Evolutionary conservation across 1,140 invertebrate genomes (phyloP).

Genomic region (Drosophila pallidifrons): DNA sequence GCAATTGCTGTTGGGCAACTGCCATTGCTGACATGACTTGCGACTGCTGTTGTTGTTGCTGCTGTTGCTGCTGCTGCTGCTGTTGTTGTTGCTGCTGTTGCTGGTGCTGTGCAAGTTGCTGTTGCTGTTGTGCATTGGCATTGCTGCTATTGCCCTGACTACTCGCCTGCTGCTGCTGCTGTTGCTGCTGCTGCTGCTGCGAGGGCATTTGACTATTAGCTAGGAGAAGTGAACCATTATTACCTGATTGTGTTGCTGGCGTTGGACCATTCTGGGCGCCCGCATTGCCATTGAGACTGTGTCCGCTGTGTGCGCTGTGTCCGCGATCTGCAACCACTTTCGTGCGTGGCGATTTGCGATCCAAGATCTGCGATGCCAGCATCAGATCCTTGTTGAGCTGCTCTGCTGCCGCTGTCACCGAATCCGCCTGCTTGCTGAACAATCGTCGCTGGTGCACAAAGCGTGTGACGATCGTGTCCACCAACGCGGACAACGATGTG

Average conservation of each 20-base stretch:
- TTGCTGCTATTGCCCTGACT: slow-evolving; percentile 33
- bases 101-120: slow-evolving; percentile 12
- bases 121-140: slow-evolving; percentile 49
- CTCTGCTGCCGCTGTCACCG: slow-evolving; percentile 90
- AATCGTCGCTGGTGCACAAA: slow-evolving; percentile 93
- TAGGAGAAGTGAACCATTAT: slow-evolving; percentile 85
- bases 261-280: slow-evolving; percentile 74
- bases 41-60: slow-evolving; percentile 36
- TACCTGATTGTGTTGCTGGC: slow-evolving; percentile 87
- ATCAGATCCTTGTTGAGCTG: slow-evolving; percentile 93
- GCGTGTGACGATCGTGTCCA: slow-evolving; percentile 94
- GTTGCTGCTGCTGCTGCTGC: slow-evolving; percentile 55
- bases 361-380: slow-evolving; percentile 91
- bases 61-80: slow-evolving; percentile 45
- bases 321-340: slow-evolving; percentile 91
- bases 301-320: slow-evolving; percentile 50
- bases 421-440: slow-evolving; percentile 91
- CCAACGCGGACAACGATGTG: slow-evolving; percentile 92
- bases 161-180: slow-evolving; percentile 17
- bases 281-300: slow-evolving; percentile 53
- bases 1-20: slow-evolving; percentile 58
- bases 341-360: slow-evolving; percentile 92
- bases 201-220: slow-evolving; percentile 83
- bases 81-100: slow-evolving; percentile 44
- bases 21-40: slow-evolving; percentile 57